These are phyloP conservation scores for Dasypus novemcinctus DNA, from an alignment of 2,113 vertebrate species.

Conservation along the genomic window DNA sequence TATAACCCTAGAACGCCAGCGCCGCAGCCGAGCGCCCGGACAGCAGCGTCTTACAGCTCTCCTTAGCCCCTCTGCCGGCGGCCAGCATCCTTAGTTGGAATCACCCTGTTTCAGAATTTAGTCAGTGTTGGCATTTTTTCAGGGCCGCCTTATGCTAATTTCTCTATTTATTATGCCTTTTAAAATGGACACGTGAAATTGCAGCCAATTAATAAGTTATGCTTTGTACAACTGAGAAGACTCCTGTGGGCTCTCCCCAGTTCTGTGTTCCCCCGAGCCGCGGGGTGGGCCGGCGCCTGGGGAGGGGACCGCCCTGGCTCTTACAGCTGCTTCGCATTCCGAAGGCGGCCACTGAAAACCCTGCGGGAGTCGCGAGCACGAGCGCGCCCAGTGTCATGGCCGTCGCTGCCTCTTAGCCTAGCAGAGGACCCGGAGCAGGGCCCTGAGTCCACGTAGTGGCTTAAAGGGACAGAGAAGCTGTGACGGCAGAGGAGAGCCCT, in stretches of 20 bases:
- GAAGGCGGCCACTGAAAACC: slow-evolving; percentile 1
- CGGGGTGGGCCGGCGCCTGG: no score
- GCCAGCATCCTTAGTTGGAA: slow-evolving; percentile 19
- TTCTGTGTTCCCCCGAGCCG: no score
- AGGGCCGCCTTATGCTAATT: slow-evolving; percentile 50
- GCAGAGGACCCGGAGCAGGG: background rate
- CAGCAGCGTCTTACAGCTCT: slow-evolving; percentile 36
- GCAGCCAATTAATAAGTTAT: slow-evolving; percentile 66
- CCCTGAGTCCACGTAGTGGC: background rate
- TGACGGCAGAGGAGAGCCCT: background rate
- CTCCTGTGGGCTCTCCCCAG: no score
- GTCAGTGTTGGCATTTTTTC: slow-evolving; percentile 42
- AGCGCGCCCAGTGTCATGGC: background rate
- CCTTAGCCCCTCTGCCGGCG: background rate
- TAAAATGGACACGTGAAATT: slow-evolving; percentile 47
- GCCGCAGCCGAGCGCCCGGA: background rate
- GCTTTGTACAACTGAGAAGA: slow-evolving; percentile 56
- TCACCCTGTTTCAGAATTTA: slow-evolving; percentile 32
- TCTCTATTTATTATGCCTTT: slow-evolving; percentile 58
- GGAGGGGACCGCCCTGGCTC: no score
- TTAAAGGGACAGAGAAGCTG: background rate
- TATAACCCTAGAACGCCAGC: slow-evolving; percentile 31
- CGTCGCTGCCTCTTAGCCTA: background rate
- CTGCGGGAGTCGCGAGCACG: no score
- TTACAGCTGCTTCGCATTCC: background rate